phyloP scores from a whole-genome alignment of 2,113 vertebrate species.

The Xiphophorus hellerii region DNA sequence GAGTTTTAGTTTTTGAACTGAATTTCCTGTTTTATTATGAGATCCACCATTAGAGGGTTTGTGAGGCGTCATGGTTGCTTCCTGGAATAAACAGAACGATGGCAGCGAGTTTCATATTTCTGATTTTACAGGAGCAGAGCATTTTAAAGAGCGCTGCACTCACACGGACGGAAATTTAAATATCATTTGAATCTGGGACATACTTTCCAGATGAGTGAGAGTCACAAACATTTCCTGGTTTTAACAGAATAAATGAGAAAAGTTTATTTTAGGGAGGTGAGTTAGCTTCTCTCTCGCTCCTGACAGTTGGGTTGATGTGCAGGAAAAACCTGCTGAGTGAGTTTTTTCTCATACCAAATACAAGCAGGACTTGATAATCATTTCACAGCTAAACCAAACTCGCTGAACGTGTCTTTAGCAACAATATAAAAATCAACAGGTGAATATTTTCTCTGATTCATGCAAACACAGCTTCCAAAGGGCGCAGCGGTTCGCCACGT shows the following conservation, averaged over 20 bases:
- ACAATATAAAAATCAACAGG: not conserved
- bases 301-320: not conserved
- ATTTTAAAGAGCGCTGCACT: not conserved
- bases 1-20: not conserved
- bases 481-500: not conserved
- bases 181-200: constrained; percentile 51
- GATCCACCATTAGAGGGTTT: not conserved
- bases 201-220: not conserved
- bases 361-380: not conserved
- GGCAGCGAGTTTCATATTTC: not conserved
- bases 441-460: not conserved
- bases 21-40: not conserved
- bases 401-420: not conserved
- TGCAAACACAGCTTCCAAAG: not conserved
- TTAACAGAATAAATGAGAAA: not conserved
- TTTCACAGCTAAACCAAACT: not conserved
- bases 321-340: constrained; percentile 25
- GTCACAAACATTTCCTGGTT: not conserved
- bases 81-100: constrained; percentile 48
- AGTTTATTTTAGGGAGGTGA: not conserved
- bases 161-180: constrained; percentile 45
- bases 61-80: constrained; percentile 12
- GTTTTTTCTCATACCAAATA: not conserved
- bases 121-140: not conserved
- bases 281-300: not conserved